Conservation (phyloP, 2,113 vertebrate species). For the Dicerorhinus sumatrensis region DNA sequence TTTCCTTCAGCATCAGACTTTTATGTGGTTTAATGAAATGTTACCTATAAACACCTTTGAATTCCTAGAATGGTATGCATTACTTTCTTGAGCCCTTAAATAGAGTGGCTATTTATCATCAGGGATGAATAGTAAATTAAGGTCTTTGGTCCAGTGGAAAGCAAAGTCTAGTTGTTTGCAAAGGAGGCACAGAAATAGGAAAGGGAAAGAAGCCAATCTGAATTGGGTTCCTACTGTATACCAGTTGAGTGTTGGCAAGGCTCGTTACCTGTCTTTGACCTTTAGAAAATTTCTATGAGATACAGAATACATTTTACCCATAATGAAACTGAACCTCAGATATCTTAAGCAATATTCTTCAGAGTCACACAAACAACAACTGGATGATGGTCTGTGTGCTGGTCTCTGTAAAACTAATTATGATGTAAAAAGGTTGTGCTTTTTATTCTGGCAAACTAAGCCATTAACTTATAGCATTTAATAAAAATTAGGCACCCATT, state of each 20-base stretch:
- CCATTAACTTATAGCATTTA: background rate
- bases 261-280: background rate
- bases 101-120: background rate
- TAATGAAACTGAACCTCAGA: background rate
- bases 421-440: background rate
- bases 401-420: background rate
- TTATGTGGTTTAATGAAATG: constrained; percentile 54
- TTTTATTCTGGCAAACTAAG: background rate
- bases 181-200: background rate
- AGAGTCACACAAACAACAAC: background rate
- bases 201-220: background rate
- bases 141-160: background rate
- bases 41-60: constrained; percentile 47
- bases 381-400: background rate
- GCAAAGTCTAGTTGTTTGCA: background rate
- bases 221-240: background rate
- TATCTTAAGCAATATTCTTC: background rate
- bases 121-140: background rate
- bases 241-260: background rate
- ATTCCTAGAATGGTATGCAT: background rate
- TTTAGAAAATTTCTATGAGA: background rate
- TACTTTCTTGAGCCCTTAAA: constrained; percentile 49
- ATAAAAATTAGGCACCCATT: background rate
- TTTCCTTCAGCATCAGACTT: constrained; percentile 26
- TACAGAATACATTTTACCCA: constrained; percentile 2